Percentiles rank a stretch among this genome's conserved stretches.
Evolutionary conservation across 2,113 vertebrate genomes (phyloP).

Genomic region (Ornithorhynchus anatinus): DNA sequence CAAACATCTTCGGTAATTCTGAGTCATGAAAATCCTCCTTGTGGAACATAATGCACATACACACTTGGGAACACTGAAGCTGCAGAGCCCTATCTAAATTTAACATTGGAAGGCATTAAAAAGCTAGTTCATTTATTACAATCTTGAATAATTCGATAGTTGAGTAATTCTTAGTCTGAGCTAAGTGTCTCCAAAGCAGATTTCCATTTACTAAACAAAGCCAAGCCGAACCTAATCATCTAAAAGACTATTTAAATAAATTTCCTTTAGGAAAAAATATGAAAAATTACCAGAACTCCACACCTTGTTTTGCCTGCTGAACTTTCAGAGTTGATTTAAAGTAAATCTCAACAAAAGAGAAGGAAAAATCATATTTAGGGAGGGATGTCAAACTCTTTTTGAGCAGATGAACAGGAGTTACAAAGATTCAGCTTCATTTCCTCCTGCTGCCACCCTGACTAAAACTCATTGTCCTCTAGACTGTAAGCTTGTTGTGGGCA

Average conservation of each 20-base stretch:
- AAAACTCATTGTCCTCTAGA: no score
- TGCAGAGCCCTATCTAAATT: conserved; percentile 3
- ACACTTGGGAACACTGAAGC: background rate
- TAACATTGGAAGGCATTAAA: conserved; percentile 3
- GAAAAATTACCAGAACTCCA: no score
- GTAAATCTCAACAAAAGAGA: background rate
- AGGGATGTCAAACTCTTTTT: no score
- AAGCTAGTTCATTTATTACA: conserved; percentile 15
- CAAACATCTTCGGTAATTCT: background rate
- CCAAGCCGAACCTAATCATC: background rate
- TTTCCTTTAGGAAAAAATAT: background rate
- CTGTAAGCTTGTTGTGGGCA: no score
- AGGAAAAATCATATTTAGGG: background rate
- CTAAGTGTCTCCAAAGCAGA: conserved; percentile 19
- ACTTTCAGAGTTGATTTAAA: background rate
- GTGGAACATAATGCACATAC: background rate
- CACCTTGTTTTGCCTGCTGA: background rate
- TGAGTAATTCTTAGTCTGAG: background rate
- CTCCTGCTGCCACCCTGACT: no score
- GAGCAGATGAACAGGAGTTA: no score
- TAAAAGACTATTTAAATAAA: conserved; percentile 7
- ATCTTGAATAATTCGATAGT: conserved; percentile 10
- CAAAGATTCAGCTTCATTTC: no score
- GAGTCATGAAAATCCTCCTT: background rate
- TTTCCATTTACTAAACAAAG: background rate